Base-by-base conservation (phyloP, 2,888 invertebrate species). In the Sarcophaga subvicina region DNA sequence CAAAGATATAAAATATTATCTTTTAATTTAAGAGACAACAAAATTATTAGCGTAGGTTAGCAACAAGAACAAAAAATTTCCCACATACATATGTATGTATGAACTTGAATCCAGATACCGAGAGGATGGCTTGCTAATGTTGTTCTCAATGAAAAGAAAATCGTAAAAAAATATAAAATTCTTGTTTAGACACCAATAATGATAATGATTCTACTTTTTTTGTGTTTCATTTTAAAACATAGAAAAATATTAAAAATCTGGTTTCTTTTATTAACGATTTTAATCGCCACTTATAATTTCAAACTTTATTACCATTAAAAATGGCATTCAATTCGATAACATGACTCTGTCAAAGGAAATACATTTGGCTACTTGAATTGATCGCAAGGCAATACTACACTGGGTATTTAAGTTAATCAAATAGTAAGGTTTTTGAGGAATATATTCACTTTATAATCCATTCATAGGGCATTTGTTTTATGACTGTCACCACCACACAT, bases 281-380 rank as follows among this genome's bases (percentile, higher is more conserved):
- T 69, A 81, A 63, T 69, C 37, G 14, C 8, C 17, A 45, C 17
- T 45, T 17, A 4, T 3, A 22, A 59, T 64, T 71, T 22, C 17
- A 59, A 76, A 17, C 70, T 60, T 63, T 45, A 63, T 71, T 73
- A 70, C 59, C 22, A 64, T 59, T 77, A 60, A 64, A 71, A 77
- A 77, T 22, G 12, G 12, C 70, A 70, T 69, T 69, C 54, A 47
- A 79, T 64, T 47, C 20, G 62, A 27, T 54, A 75, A 20, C 59
- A 66, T 60, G 17, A 0, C 60, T 17, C 25, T 11, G 45, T 5
- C 22, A 47, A 71, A 69, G 54, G 70, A 70, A 70, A 45, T 64
- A 63, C 76, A 69, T 75, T 62, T 69, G 60, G 49, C 66, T 77
- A 77, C 67, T 75, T 69, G 17, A 12, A 62, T 80, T 37, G 45